Evolutionary conservation across 2,888 invertebrate species (phyloP).

Genomic region (Kryphioiulus occultus): DNA sequence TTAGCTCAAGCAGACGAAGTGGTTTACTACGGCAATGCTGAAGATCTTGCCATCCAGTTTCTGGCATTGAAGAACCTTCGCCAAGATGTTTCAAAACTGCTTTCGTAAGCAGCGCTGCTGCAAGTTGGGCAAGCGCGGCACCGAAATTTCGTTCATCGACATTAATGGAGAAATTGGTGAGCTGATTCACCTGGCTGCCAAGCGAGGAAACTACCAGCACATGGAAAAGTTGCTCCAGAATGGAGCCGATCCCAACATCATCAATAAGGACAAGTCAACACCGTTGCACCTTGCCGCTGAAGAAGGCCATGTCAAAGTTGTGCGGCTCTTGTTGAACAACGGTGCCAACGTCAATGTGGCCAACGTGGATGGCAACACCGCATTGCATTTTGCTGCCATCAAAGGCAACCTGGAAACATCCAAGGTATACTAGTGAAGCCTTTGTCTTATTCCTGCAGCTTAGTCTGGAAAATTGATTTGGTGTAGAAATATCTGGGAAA

Average conservation of each 20-base stretch:
- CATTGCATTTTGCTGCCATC: constrained; percentile 41
- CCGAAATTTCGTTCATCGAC: background rate
- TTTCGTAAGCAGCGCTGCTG: background rate
- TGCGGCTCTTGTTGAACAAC: background rate
- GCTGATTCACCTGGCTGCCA: background rate
- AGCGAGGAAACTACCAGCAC: background rate
- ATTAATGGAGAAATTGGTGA: background rate
- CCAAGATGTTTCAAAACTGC: background rate
- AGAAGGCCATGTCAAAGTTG: constrained; percentile 36
- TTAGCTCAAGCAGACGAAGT: too few relatives aligned
- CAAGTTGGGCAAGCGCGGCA: background rate
- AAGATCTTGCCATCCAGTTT: too few relatives aligned
- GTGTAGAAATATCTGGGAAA: too few relatives aligned
- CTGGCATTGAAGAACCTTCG: too few relatives aligned
- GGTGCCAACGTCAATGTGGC: background rate
- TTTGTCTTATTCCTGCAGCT: too few relatives aligned
- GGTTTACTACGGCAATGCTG: background rate
- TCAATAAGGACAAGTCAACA: background rate
- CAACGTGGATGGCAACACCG: constrained; percentile 36
- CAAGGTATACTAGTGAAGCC: background rate
- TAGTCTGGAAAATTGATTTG: too few relatives aligned
- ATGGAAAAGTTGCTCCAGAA: background rate
- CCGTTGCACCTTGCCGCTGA: constrained; percentile 39
- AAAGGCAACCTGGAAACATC: constrained; percentile 13
- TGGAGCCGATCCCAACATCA: background rate